These are phyloP conservation scores for Platichthys stellatus DNA, from an alignment of 2,113 vertebrate species.

Conservation along the genomic window DNA sequence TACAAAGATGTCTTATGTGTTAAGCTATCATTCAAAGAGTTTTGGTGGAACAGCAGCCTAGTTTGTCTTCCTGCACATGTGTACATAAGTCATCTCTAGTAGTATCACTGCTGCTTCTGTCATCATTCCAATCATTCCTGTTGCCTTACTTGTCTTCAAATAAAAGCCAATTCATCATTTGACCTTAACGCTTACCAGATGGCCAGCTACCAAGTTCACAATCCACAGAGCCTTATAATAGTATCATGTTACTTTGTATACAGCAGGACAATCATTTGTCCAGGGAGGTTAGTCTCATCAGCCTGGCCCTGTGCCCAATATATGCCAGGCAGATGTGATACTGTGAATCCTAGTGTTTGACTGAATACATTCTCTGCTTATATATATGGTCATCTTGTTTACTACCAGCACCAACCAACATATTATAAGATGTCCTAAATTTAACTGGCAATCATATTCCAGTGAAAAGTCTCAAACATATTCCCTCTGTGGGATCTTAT, in stretches of 20 bases:
- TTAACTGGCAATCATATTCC: not conserved
- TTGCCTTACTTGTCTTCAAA: conserved; percentile 32
- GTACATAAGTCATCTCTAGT: not conserved
- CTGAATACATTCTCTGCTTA: not conserved
- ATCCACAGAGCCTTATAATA: conserved; percentile 38
- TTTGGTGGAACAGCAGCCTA: not conserved
- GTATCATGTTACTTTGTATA: conserved; percentile 46
- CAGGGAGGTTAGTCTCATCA: conserved; percentile 19
- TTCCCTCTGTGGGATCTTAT: not conserved
- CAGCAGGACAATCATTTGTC: conserved; percentile 38
- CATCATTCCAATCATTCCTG: not conserved
- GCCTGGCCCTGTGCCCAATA: conserved; percentile 41
- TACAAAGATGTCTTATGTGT: not conserved
- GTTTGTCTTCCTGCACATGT: not conserved
- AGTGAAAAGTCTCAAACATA: not conserved
- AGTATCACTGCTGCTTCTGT: not conserved
- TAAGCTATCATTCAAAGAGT: not conserved
- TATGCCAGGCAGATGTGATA: conserved; percentile 38
- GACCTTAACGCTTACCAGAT: conserved; percentile 53
- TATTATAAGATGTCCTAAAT: not conserved
- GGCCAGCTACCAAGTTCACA: conserved; percentile 35
- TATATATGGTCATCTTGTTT: conserved; percentile 1
- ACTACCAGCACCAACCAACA: conserved; percentile 18
- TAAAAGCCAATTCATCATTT: conserved; percentile 54
- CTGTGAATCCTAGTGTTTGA: conserved; percentile 7